phyloP scores from a whole-genome alignment of 2,797 vertebrate genomes.

The Smutsia gigantea region DNA sequence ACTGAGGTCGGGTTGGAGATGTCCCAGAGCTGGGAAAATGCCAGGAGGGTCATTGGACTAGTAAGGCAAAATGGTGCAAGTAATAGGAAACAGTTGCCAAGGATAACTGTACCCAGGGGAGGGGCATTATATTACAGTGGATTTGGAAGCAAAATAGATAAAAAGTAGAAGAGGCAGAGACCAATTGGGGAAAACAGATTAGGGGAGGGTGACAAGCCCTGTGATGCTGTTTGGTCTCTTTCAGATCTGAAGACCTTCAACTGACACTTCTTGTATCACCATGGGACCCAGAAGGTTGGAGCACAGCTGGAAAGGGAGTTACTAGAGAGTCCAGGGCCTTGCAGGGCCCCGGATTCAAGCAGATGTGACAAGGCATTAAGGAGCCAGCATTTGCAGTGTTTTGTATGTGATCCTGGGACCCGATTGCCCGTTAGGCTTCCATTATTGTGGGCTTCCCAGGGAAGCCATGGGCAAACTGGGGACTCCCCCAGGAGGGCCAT shows the following conservation, averaged over 20 bases:
- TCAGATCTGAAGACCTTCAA: conserved; percentile 80
- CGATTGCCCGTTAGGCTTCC: not conserved
- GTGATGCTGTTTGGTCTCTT: conserved; percentile 57
- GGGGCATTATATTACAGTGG: not conserved
- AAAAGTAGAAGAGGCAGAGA: not conserved
- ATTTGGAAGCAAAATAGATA: not conserved
- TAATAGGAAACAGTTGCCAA: not conserved
- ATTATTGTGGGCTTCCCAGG: not conserved
- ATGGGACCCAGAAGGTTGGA: not conserved
- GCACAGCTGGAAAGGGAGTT: not conserved
- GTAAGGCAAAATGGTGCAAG: not conserved
- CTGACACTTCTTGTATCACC: conserved; percentile 8
- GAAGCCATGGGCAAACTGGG: not conserved
- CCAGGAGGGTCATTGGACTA: not conserved
- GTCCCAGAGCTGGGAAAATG: not conserved
- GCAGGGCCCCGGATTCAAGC: not conserved
- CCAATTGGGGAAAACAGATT: not conserved
- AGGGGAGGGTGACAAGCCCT: not conserved
- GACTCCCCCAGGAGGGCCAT: conserved; percentile 4
- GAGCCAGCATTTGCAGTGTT: not conserved
- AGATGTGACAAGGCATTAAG: not conserved
- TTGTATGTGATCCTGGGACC: not conserved
- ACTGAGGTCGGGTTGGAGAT: not conserved
- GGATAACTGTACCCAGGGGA: too few species aligned
- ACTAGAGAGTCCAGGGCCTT: not conserved